Evolutionary conservation across 2,113 vertebrate genomes (phyloP), one percentile per base, ranked within the genome.

Genomic region (Rhabdornis inornatus): DNA sequence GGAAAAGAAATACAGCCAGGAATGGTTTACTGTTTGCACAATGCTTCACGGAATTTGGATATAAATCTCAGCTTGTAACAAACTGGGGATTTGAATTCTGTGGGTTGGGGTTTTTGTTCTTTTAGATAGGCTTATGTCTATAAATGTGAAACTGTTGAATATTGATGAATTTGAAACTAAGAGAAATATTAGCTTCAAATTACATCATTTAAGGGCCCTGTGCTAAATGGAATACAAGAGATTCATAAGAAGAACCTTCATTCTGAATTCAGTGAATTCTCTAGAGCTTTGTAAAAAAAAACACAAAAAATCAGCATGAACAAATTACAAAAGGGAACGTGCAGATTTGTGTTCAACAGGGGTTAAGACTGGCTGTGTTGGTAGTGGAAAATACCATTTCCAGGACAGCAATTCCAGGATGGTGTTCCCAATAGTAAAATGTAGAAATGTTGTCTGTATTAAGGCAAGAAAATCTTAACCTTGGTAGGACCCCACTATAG

Each of bases 231-330:
- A 83, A 59, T 75, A 24, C 4, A 16, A 66, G 47, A 68, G 15
- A 72, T 65, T 56, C 22, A 8, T 50, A 69, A 63, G 15, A 64
- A 61, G 10, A 65, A 31, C 42, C 7, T 53, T 82, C 16, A 39
- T 60, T 84, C 35, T 79, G 11, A 68, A 72, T 85, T 76, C 30
- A 59, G 22, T 78, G 39, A 57, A 61, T 83, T 70, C 40, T 50
- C 9, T 28, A 81, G 56, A 42, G 9, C 24, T 27, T 42, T 78
- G 7, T 74, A 35, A 71, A 71, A 61, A 81, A 81, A 47, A 19
- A 5, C 9, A 24, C 1, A 1, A 59, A 47, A 19, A 53, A 61
- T 30, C 0, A 0, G 1, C 65, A 45, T 50, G 15, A 78, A 52
- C 13, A 17, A 31, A 79, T 31, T 65, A 45, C 0, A 2, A 49